Evolutionary conservation across 2,888 invertebrate species (phyloP), one percentile per base, ranked within the genome.

Genomic region (Dicycla oo): DNA sequence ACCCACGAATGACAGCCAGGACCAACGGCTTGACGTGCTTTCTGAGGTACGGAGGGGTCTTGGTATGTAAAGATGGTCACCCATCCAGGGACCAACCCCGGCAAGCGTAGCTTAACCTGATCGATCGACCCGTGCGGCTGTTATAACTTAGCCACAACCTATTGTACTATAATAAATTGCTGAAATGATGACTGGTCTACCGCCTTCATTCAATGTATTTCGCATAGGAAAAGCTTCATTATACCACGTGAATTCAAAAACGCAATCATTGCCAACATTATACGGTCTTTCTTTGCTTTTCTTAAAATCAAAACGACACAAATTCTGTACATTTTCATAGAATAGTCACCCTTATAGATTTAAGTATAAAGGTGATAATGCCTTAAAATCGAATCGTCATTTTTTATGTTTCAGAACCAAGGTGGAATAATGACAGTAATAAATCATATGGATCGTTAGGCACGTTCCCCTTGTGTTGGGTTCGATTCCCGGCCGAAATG

Each of bases 371-470:
- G 74, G 38, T 72, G 63, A 75, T 62, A 75, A 65, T 79, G 0
- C 10, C n/a, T 45, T 61, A 67, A 47, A 26, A 62, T 40, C 20
- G 51, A 75, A 80, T 80, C 76, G 89, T 88, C 88, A 92, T 93
- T 91, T 91, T 91, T 92, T 87, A 78, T 91, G 82, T 93, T 93
- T 88, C 85, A 80, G 80, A 88, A 85, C 86, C 85, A 85, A 83
- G 81, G 84, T 85, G 86, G 86, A 89, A 90, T 94, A 95, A 96
- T 95, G 96, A 95, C 93, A 94, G 95, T 95, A 95, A 96, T 96
- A 95, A 95, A 96, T 96, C 96, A 96, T 95, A 95, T 90, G 95
- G 94, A 93, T 96, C 96, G 95, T 96, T 96, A 96, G 93, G 91
- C 93, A 89, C 91, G 93, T 91, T 93, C 95, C 95, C 94, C 93